Base-by-base conservation (phyloP, 2,113 vertebrate genomes). In the Pyxicephalus adspersus region DNA sequence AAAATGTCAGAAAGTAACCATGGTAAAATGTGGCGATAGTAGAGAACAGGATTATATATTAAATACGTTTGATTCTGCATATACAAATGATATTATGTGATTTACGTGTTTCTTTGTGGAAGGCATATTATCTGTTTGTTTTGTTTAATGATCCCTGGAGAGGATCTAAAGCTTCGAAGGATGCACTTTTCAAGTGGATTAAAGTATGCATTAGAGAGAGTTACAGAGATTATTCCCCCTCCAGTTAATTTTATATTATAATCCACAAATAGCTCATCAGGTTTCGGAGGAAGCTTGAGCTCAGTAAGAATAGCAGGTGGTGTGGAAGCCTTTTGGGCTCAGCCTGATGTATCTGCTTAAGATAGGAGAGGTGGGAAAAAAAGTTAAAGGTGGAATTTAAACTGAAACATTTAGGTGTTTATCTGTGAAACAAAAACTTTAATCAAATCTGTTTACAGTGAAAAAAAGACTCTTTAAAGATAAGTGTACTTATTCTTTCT, bases 141-240 rank as follows among this genome's bases (percentile, higher is more conserved):
- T 77, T 57, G 63, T 64, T 55, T 34, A 55, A 66, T 77, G 63
- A 66, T 77, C 76, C 63, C 63, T 55, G 25, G 76, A 66, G 76
- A 65, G 63, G 76, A 77, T 66, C 22, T 22, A 77, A 66, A 66
- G 76, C 63, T 77, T 77, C 38, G 26, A 28, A 74, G 54, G 71
- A 58, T 74, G 71, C 76, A 66, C 76, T 77, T 55, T 64, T 77
- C 63, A 77, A 77, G 76, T 77, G 63, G 76, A 77, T 77, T 77
- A 77, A 77, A 54, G 38, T 77, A 55, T 77, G 76, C 63, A 77
- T 77, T 77, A 77, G 76, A 65, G 75, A 55, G 76, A 77, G 76
- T 77, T 77, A 77, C 45, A 77, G 76, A 54, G 63, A 77, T 77
- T 65, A 77, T 66, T 77, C 76, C 50, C 76, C 28, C 65, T 77